Evolutionary conservation across 2,113 vertebrate genomes (phyloP).

Genomic region (Leucoraja erinaceus): DNA sequence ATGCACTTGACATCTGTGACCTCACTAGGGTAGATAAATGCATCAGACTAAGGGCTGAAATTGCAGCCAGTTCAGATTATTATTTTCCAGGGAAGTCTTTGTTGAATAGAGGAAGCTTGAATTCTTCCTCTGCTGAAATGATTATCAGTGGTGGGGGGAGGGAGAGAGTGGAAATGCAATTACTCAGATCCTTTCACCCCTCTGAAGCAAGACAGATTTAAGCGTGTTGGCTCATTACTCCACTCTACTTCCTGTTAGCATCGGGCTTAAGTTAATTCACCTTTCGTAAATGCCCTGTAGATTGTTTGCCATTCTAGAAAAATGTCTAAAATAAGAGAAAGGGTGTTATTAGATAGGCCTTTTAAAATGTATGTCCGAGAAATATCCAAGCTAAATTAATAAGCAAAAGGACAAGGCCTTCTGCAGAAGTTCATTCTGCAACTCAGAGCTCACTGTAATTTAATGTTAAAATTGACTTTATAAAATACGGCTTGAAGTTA

Average conservation of each 20-base stretch:
- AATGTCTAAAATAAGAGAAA: conserved; percentile 1
- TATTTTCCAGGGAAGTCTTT: conserved; percentile 47
- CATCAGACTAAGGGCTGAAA: conserved; percentile 52
- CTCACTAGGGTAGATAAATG: conserved; percentile 55
- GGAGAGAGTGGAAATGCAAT: conserved; percentile 53
- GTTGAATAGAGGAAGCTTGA: conserved; percentile 57
- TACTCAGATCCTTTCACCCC: conserved; percentile 50
- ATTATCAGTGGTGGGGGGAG: conserved; percentile 56
- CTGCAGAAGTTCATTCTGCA: too few relatives aligned
- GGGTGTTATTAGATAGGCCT: background rate
- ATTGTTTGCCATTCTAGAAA: background rate
- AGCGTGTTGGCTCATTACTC: conserved; percentile 35
- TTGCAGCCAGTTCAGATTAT: conserved; percentile 65
- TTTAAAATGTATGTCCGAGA: background rate
- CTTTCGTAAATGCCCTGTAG: background rate
- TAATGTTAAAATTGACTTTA: too few relatives aligned
- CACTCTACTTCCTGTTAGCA: conserved; percentile 35
- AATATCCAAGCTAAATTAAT: background rate
- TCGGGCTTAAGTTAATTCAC: background rate
- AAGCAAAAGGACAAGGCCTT: background rate
- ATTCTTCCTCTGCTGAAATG: conserved; percentile 56
- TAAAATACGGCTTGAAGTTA: too few relatives aligned
- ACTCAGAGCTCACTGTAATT: too few relatives aligned
- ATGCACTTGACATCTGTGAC: conserved; percentile 62
- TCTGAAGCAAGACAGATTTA: conserved; percentile 37